Evolutionary conservation across 1,140 invertebrate species (phyloP), one percentile per base, ranked within the genome.

Genomic region (Calosoma granatense): DNA sequence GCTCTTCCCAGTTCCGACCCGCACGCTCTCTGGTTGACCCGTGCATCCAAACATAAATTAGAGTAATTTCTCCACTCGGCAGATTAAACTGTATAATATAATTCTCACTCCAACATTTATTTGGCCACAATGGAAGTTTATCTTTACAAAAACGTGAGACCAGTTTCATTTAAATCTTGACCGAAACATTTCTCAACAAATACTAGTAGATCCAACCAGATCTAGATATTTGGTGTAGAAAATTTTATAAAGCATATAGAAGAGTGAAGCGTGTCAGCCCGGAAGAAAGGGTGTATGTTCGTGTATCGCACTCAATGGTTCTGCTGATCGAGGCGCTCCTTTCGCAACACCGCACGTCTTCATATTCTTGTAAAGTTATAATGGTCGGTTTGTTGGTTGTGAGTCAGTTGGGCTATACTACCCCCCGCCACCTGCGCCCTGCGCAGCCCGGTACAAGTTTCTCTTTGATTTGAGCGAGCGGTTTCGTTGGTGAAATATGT

Each of bases 401-500:
- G 26, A 6, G 41, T 36, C 26, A 36, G 26, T 36, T 36, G 6
- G 26, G n/a, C n/a, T n/a, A n/a, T 30, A 30, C 14, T 30, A 6
- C 26, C 4, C 4, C 14, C 14, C 26, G 26, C 14, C 14, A 4
- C 14, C 26, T 6, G 26, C 6, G 26, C 26, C 4, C 6, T 30
- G 4, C 26, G 26, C 26, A 30, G 26, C 26, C 14, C 26, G 9
- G 17, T 17, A 47, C 41, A 47, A 47, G 41, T 47, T 47, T 47
- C 41, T 47, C 41, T 47, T 47, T 47, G 41, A 47, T 47, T 47
- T 47, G 41, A 47, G 15, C 41, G 41, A 47, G 17, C 41, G 41
- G 41, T 47, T 47, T 47, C 41, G 6, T 47, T 12, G 3, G 41
- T 47, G 41, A 47, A 47, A 47, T 47, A 47, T 47, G 41, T 47